Evolutionary conservation across 2,113 vertebrate species (phyloP).

Genomic region (Podarcis muralis): DNA sequence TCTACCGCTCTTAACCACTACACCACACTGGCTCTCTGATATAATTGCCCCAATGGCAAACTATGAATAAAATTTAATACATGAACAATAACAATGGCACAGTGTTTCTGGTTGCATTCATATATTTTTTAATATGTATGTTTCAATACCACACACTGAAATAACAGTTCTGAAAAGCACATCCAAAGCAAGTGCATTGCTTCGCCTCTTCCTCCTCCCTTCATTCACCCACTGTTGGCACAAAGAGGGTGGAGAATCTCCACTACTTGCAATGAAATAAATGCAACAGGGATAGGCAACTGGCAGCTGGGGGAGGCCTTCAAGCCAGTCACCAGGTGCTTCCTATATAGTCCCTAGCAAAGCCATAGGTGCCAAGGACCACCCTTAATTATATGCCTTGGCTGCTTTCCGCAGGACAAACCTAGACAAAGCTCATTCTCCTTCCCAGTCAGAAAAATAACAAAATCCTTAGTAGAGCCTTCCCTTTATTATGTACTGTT

Average conservation of each 20-base stretch:
- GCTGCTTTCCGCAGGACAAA: background rate
- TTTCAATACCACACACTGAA: background rate
- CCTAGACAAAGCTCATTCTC: background rate
- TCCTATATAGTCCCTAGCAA: background rate
- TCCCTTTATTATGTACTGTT: no score
- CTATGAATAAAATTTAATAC: background rate
- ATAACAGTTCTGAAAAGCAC: background rate
- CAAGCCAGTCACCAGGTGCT: background rate
- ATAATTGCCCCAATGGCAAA: background rate
- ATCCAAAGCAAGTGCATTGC: background rate
- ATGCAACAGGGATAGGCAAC: background rate
- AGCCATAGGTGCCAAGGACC: background rate
- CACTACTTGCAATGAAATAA: background rate
- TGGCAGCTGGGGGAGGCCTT: no score
- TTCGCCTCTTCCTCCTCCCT: background rate
- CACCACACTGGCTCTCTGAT: background rate
- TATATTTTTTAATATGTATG: background rate
- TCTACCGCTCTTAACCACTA: no score
- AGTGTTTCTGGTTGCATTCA: background rate
- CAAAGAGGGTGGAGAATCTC: background rate
- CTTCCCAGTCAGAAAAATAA: background rate
- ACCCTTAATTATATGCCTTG: background rate
- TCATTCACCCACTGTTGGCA: background rate
- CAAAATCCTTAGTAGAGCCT: background rate
- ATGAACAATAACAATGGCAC: background rate